Percentiles rank a stretch among this genome's conserved stretches.
Conservation (phyloP, 2,797 vertebrate genomes). For the Pyrocephalus nanus region DNA sequence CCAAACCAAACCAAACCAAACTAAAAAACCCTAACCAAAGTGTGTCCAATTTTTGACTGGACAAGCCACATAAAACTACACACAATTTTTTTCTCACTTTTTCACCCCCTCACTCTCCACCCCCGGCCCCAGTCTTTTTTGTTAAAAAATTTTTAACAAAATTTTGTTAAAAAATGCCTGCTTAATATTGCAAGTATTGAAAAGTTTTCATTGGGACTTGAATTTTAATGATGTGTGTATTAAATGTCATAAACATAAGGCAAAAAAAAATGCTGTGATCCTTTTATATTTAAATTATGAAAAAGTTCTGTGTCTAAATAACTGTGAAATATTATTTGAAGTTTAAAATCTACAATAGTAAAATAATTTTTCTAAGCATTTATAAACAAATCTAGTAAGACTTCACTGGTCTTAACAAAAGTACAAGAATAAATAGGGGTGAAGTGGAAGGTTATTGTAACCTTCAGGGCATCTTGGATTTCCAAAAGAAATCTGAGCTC, state of each 20-base stretch:
- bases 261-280: not conserved
- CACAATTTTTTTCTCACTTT: not conserved
- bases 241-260: constrained; percentile 78
- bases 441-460: not conserved
- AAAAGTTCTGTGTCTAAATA: constrained; percentile 65
- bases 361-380: not conserved
- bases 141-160: not conserved
- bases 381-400: not conserved
- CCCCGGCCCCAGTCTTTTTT: not conserved
- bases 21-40: not conserved
- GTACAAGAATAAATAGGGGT: not conserved
- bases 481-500: not conserved
- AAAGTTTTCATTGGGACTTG: constrained; percentile 48
- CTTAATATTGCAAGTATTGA: constrained; percentile 73
- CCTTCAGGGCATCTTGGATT: not conserved
- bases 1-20: accelerated
- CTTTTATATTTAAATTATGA: constrained; percentile 78
- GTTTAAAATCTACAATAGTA: constrained; percentile 62
- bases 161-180: constrained; percentile 37
- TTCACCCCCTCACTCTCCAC: accelerated
- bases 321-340: constrained; percentile 64
- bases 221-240: constrained; percentile 69
- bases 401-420: not conserved
- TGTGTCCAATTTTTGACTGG: not conserved
- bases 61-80: not conserved